Evolutionary conservation across 2,888 invertebrate species (phyloP), one percentile per base, ranked within the genome.

Genomic region (Drosophila flavopinicola): DNA sequence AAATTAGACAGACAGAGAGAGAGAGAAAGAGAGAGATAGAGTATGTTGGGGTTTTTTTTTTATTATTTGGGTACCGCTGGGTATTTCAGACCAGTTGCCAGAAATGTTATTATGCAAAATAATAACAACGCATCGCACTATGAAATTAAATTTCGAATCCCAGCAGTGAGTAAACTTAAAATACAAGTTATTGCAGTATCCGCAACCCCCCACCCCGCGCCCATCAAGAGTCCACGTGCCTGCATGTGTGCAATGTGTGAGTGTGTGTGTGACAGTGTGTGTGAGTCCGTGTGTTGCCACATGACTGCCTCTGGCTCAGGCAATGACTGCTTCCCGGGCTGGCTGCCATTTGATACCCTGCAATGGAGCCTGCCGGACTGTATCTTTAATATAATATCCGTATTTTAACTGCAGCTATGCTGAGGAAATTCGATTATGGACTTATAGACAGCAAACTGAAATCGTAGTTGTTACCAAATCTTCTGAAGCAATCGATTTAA

Each of bases 71-170:
- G 32, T 52, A 38, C 53, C 57, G 39, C 33, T 45, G 67, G 57
- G 63, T 48, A 67, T 58, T 71, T 27, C 51, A 41, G 52, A 66
- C 24, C 48, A 66, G 74, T 57, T 65, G 56, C 64, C 73, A 65
- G 66, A 75, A 80, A 83, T 77, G 69, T 70, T 83, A 83, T 83
- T 85, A 84, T 85, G 84, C 83, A 78, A 80, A 84, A 83, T 82
- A 85, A 84, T 83, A 85, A 84, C 82, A 84, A 78, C 78, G 80
- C 85, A 84, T 59, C 80, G 85, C 83, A 83, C 79, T 87, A 84
- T 88, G 78, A 87, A 87, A 87, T 87, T 88, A 87, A 87, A 88
- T 87, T 87, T 84, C 48, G 73, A 87, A 83, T 88, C 85, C 79
- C 85, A 78, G 82, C 85, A 84, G 87, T 72, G 85, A 68, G 75